Evolutionary conservation across 2,888 invertebrate genomes (phyloP), one percentile per base, ranked within the genome.

Genomic region (Drosophila longiperda): DNA sequence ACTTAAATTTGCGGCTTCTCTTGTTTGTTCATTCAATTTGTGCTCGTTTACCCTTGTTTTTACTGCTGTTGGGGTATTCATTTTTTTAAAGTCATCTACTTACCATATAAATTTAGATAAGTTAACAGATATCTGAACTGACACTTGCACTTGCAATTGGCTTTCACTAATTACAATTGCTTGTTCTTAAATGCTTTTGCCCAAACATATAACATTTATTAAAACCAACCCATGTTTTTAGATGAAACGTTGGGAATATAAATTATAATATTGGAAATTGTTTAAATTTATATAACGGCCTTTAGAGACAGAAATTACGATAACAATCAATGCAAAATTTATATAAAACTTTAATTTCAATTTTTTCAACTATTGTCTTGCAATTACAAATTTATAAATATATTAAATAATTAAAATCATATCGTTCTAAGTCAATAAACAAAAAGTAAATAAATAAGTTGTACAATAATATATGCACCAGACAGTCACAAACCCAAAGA

Each of bases 1-100:
- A 58, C 54, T 36, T 36, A 42, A 45, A 52, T 71, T 77, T 75
- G 72, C 33, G 65, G 65, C 32, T 71, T 2, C 12, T 54, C 32
- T 50, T 53, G 23, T 57, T 68, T 33, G 38, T 12, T 42, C 40
- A 34, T 36, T 36, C 45, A 42, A 61, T 61, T 40, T 45, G 26
- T 17, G 23, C 26, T 40, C 17, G 17, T 15, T 57, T 71, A 58
- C 52, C 33, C 60, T 71, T 3, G 15, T 33, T 32, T 42, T 60
- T 23, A 15, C 23, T 23, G 1, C 3, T 23, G 8, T 23, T 23
- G 45, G 45, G 45, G 45, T 45, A 45, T 45, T 45, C 20, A n/a
- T 12, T 20, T 45, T 45, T 12, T 20, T 7, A 20, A 12, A 45
- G 12, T 20, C 45, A 7, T 20, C 20, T 1, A 20, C 12, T 45